These are phyloP conservation scores for Oceanites oceanicus DNA, from an alignment of 2,113 vertebrate genomes.

Conservation along the genomic window DNA sequence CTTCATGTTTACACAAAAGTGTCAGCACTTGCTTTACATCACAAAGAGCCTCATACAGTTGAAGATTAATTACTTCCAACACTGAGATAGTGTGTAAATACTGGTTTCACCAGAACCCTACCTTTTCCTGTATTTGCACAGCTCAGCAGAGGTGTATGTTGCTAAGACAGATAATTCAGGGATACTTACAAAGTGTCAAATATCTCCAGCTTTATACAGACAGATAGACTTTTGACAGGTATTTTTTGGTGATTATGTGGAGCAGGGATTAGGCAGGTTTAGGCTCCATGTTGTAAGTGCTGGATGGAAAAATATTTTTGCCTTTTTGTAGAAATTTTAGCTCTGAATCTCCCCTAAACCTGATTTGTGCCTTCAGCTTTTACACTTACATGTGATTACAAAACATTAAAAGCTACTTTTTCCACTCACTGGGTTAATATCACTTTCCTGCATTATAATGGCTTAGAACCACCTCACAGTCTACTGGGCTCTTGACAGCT, in stretches of 20 bases:
- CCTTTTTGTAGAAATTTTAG: neutral
- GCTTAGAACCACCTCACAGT: neutral
- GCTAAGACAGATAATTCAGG: slow-evolving; percentile 28
- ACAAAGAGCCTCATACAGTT: slow-evolving; percentile 71
- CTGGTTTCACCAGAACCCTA: slow-evolving; percentile 37
- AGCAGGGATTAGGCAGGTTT: neutral
- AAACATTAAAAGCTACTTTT: neutral
- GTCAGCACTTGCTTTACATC: slow-evolving; percentile 75
- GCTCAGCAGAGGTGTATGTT: slow-evolving; percentile 34
- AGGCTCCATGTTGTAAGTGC: neutral
- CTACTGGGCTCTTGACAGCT: neutral
- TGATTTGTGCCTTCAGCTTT: neutral
- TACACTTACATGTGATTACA: neutral
- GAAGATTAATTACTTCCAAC: slow-evolving; percentile 80
- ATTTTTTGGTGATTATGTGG: neutral
- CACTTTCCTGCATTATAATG: neutral
- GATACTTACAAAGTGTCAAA: slow-evolving; percentile 34
- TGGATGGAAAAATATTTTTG: neutral
- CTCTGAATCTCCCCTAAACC: neutral
- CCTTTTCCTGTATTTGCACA: slow-evolving; percentile 59
- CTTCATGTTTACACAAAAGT: slow-evolving; percentile 82
- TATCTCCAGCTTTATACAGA: neutral
- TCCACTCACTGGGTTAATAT: neutral
- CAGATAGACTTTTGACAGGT: neutral
- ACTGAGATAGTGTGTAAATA: slow-evolving; percentile 71